These are phyloP conservation scores for Papilio polyxenes DNA, from an alignment of 1,140 invertebrate species.

Conservation along the genomic window DNA sequence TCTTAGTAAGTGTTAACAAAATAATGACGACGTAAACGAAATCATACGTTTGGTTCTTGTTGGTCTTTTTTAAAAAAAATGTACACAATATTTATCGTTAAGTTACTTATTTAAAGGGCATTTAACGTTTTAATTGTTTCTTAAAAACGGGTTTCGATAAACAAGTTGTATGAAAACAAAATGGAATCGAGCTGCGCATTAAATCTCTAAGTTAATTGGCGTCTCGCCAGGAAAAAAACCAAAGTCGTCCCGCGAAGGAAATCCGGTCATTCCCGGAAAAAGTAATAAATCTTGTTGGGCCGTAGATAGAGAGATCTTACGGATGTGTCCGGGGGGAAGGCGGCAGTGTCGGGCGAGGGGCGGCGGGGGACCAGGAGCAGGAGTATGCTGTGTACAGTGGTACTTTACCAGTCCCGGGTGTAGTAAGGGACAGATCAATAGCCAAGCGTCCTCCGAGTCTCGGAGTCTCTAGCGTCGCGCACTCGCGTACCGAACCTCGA, in stretches of 20 bases:
- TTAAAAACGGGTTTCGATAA: neutral
- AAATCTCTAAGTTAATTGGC: conserved; percentile 9
- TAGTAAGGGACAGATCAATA: conserved; percentile 69
- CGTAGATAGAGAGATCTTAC: conserved; percentile 63
- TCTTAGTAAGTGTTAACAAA: too few species aligned
- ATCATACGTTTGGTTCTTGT: too few species aligned
- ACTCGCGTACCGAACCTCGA: conserved; percentile 47
- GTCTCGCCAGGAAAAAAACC: conserved; percentile 11
- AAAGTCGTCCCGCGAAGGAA: conserved; percentile 47
- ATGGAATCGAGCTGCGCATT: neutral
- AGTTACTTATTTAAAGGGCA: neutral
- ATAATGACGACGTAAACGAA: too few species aligned
- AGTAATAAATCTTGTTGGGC: conserved; percentile 68
- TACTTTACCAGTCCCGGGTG: conserved; percentile 48
- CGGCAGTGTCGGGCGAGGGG: conserved; percentile 46
- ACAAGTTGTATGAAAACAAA: neutral
- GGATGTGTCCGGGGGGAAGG: conserved; percentile 35
- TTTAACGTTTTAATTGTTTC: neutral
- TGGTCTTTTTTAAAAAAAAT: neutral
- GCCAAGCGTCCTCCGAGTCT: conserved; percentile 58
- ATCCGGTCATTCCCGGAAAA: conserved; percentile 70
- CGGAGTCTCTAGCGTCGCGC: conserved; percentile 47
- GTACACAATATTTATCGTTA: neutral
- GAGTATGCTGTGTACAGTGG: conserved; percentile 40
- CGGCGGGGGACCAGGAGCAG: conserved; percentile 52